Conservation (phyloP, 2,113 vertebrate species). For the Forbesichthys agassizii region DNA sequence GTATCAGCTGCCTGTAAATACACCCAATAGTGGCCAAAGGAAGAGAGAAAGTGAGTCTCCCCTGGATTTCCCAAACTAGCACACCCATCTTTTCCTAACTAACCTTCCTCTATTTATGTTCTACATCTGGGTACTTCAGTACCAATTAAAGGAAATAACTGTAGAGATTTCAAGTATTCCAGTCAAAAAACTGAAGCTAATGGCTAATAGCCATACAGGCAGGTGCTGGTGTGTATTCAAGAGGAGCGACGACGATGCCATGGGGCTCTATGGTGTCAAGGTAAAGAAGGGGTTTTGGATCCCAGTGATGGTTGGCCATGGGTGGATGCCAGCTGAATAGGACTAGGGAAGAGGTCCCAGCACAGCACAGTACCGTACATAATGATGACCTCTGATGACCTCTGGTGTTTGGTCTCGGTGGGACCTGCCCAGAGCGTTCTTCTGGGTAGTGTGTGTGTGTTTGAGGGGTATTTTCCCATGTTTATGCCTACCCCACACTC, state of each 20-base stretch:
- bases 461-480: constrained; percentile 45
- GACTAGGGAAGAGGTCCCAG: constrained; percentile 21
- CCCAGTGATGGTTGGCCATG: constrained; percentile 52
- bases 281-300: constrained; percentile 34
- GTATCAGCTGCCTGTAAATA: too few relatives aligned
- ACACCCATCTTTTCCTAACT: constrained; percentile 41
- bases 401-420: constrained; percentile 52
- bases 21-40: constrained; percentile 18
- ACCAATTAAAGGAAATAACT: constrained; percentile 80
- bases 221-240: constrained; percentile 80
- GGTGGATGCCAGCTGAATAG: constrained; percentile 67
- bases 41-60: constrained; percentile 17
- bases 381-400: constrained; percentile 69
- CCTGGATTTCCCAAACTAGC: constrained; percentile 31
- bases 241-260: constrained; percentile 58
- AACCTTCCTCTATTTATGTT: constrained; percentile 68
- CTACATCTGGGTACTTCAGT: constrained; percentile 76
- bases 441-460: constrained; percentile 17
- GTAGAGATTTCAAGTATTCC: constrained; percentile 73
- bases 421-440: constrained; percentile 21
- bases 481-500: constrained; percentile 37
- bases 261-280: constrained; percentile 55
- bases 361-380: constrained; percentile 57
- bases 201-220: constrained; percentile 75
- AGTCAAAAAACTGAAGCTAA: constrained; percentile 75